Conservation (phyloP, 1,140 invertebrate species). For the Pissodes strobi region DNA sequence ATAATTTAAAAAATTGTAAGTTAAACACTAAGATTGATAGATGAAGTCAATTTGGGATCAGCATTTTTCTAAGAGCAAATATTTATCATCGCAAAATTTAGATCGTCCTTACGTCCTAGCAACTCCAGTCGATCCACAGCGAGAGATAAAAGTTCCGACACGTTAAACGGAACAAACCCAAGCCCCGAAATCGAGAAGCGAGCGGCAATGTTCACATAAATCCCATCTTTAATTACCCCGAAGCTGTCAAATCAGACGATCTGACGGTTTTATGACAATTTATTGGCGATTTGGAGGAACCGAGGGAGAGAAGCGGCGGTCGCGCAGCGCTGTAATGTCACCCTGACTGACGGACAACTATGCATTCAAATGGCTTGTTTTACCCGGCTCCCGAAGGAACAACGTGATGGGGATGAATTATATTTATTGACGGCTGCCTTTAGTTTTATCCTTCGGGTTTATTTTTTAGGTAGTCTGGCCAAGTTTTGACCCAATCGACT, state of each 20-base stretch:
- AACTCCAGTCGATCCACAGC: too few relatives aligned
- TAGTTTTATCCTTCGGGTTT: conserved; percentile 19
- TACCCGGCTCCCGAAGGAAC: conserved; percentile 51
- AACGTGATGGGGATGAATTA: conserved; percentile 32
- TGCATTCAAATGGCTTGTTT: conserved; percentile 72
- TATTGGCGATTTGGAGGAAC: conserved; percentile 60
- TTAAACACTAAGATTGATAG: too few relatives aligned
- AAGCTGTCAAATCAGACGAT: conserved; percentile 68
- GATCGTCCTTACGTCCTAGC: too few relatives aligned
- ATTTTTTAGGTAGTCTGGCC: conserved; percentile 9
- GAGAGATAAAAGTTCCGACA: conserved; percentile 24
- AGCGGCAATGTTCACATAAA: conserved; percentile 61
- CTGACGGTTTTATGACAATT: conserved; percentile 73
- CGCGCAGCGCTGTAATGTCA: conserved; percentile 61
- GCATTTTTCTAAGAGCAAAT: too few relatives aligned
- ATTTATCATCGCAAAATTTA: too few relatives aligned
- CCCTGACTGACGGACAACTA: conserved; percentile 69
- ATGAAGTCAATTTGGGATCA: too few relatives aligned
- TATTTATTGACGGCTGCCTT: conserved; percentile 36
- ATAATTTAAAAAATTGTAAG: too few relatives aligned
- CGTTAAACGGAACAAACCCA: conserved; percentile 17
- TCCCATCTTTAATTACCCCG: conserved; percentile 69
- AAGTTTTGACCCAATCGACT: too few relatives aligned
- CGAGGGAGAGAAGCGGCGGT: conserved; percentile 59
- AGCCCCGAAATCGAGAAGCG: conserved; percentile 48